Base-by-base conservation (phyloP, 35 echinoderm and acorn worm species). In the Amphiura filiformis region DNA sequence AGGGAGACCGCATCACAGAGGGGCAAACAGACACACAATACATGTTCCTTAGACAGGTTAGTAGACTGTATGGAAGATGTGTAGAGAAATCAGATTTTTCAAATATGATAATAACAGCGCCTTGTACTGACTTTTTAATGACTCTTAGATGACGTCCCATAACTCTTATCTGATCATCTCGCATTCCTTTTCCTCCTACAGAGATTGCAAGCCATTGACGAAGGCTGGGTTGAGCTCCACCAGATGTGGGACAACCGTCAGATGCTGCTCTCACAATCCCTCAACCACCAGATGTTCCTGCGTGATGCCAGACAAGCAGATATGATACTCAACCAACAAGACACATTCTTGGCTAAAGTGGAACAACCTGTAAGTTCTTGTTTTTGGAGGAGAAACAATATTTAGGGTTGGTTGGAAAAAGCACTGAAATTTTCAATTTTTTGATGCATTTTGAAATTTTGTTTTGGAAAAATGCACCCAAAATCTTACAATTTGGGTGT, bases 241-340 rank as follows among this genome's bases (percentile, higher is more conserved):
- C 93, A 99, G 90, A 99, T 99, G 96, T 99, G 96, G 96, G 96
- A 99, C 79, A 95, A 92, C 80, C 90, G 96, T 65, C 96, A 99
- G 38, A 86, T 92, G n/a, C 82, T 99, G 28, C 93, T 99, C 30
- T 99, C 96, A 28, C 96, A 99, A 78, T 90, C 96, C 42, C 96
- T 99, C 84, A 94, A 99, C 88, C 90, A 99, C 90, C 96, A 99
- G 93, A 99, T 99, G 96, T 99, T 94, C 91, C 57, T 89, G 47
- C 75, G 96, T 31, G 96, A 99, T 90, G 96, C 96, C 44, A 88
- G 96, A 75, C 96, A 94, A 80, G 96, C 90, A 75, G 96, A 99
- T 37, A 92, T 84, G 38, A 85, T 99, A 35, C 93, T 99, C 65
- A 99, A 99, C 93, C 93, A 99, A 87, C 96, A 99, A 61, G 96